A percentile compares a stretch with the other conserved stretches of the same genome.
phyloP scores from a whole-genome alignment of 2,888 invertebrate species.

The Tryphoninae sp. region DNA sequence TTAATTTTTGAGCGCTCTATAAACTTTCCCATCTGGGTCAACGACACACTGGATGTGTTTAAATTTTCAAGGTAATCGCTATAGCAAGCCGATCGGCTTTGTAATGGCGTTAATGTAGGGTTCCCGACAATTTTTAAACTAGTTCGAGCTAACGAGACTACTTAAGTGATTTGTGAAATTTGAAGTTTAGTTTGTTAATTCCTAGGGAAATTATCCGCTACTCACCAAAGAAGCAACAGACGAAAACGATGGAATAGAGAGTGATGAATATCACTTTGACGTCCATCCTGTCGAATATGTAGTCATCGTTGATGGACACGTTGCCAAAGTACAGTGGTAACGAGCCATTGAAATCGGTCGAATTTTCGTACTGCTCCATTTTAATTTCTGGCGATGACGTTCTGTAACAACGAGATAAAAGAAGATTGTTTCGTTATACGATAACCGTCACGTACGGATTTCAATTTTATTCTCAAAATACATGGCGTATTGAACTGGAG shows the following conservation, averaged over 20 bases:
- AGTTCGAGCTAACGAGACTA: too few relatives aligned
- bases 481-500: background rate
- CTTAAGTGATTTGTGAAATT: too few relatives aligned
- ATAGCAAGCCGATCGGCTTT: too few relatives aligned
- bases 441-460: background rate
- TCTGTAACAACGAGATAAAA: slow-evolving; percentile 64
- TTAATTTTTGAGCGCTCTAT: too few relatives aligned
- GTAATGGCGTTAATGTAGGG: too few relatives aligned
- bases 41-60: too few relatives aligned
- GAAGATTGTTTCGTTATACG: background rate
- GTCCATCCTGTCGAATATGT: slow-evolving; percentile 89
- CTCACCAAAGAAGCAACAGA: slow-evolving; percentile 93
- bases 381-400: slow-evolving; percentile 29
- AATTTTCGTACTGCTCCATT: slow-evolving; percentile 56
- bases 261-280: slow-evolving; percentile 89
- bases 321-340: slow-evolving; percentile 61
- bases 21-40: too few relatives aligned
- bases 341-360: slow-evolving; percentile 63
- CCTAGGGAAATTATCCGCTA: slow-evolving; percentile 66
- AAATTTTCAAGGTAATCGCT: too few relatives aligned
- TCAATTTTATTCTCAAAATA: background rate
- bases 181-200: background rate
- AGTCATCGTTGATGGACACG: slow-evolving; percentile 82
- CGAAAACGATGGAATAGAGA: slow-evolving; percentile 89
- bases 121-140: too few relatives aligned